Percentiles rank a stretch among this genome's conserved stretches.
Evolutionary conservation across 2,113 vertebrate species (phyloP).

Genomic region (Lates calcarifer): DNA sequence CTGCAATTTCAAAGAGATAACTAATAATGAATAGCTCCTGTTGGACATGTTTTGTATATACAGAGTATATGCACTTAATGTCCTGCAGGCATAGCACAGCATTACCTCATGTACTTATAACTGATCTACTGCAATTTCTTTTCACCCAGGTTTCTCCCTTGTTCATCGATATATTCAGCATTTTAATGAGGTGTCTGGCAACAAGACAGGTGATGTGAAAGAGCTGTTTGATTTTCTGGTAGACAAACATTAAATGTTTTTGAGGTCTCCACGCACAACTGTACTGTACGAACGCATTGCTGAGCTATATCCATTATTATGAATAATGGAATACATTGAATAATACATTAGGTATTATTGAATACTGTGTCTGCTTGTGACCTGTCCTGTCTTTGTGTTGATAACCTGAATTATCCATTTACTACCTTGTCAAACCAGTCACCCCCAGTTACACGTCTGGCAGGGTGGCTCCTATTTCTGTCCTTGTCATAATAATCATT

Average conservation of each 20-base stretch:
- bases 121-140: conserved; percentile 31
- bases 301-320: conserved; percentile 28
- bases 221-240: background rate
- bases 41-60: background rate
- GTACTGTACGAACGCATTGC: background rate
- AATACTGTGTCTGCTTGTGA: conserved; percentile 32
- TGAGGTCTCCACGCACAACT: background rate
- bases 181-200: conserved; percentile 81
- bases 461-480: conserved; percentile 23
- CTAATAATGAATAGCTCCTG: background rate
- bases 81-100: conserved; percentile 1
- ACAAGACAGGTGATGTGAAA: conserved; percentile 73
- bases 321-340: conserved; percentile 50
- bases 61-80: background rate
- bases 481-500: conserved; percentile 49
- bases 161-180: conserved; percentile 80
- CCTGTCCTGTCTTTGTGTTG: conserved; percentile 13
- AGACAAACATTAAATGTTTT: background rate
- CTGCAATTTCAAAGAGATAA: conserved; percentile 11
- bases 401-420: conserved; percentile 33
- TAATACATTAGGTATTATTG: conserved; percentile 57
- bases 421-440: conserved; percentile 18
- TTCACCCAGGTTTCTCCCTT: conserved; percentile 70
- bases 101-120: background rate
- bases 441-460: conserved; percentile 1